Conservation (phyloP, 2,888 invertebrate genomes). For the Beris morrisii region DNA sequence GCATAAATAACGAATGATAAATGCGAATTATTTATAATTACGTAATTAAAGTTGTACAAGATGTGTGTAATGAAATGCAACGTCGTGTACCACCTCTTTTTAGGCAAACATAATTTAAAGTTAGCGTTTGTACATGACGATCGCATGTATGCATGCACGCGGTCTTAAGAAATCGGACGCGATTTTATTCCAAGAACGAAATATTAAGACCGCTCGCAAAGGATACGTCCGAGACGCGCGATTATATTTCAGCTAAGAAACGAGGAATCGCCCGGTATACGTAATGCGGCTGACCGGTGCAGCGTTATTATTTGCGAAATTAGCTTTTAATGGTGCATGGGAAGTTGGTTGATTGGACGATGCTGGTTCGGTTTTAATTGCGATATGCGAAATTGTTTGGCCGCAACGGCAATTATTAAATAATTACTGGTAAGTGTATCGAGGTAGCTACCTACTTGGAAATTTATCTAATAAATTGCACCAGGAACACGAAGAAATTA, state of each 20-base stretch:
- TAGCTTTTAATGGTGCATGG: constrained; percentile 22
- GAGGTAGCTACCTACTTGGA: too few relatives aligned
- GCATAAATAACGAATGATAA: constrained; percentile 54
- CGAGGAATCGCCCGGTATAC: not conserved
- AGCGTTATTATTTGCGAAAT: constrained; percentile 22
- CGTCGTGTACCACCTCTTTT: constrained; percentile 19
- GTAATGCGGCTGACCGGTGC: not conserved
- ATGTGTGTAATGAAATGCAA: constrained; percentile 28
- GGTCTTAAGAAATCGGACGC: not conserved
- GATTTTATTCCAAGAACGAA: not conserved
- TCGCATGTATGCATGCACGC: too few relatives aligned
- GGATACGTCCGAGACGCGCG: not conserved
- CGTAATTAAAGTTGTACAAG: constrained; percentile 54
- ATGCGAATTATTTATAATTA: constrained; percentile 57
- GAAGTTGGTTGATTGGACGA: constrained; percentile 5
- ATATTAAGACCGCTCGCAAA: not conserved
- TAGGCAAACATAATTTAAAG: constrained; percentile 28
- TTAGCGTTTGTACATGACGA: not conserved
- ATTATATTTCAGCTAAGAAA: not conserved
- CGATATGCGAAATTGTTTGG: too few relatives aligned
- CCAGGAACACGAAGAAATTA: too few relatives aligned
- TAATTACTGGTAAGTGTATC: too few relatives aligned
- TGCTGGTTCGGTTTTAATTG: too few relatives aligned
- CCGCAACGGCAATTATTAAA: too few relatives aligned
- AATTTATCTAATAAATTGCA: too few relatives aligned